Evolutionary conservation across 2,888 invertebrate genomes (phyloP), one percentile per base, ranked within the genome.

Genomic region (Caradrina kadenii): DNA sequence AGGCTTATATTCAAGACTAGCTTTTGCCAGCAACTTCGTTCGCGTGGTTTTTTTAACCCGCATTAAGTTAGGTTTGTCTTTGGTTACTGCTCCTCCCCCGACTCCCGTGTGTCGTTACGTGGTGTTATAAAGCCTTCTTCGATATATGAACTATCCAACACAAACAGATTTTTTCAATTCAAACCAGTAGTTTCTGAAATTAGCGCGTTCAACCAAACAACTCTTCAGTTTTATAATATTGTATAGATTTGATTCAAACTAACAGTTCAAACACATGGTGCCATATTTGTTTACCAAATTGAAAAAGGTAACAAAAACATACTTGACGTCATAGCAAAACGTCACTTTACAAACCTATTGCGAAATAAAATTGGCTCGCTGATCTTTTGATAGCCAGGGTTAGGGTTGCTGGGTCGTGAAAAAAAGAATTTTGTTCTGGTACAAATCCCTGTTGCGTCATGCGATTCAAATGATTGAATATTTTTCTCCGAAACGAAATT

Each of bases 361-460:
- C 22, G 13, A 22, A 10, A 65, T 35, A 35, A 50, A 50, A 65
- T 65, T 56, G 54, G 5, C 10, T 22, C 35, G 22, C 17, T 49
- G 73, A 70, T 50, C 64, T 55, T 55, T 55, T 42, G 54, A 42
- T 55, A 42, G 49, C 42, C 49, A 17, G 65, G 74, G 35, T 50
- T 45, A 31, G 8, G 31, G 17, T 3, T 55, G 48, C 13, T 42
- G 31, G 64, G 49, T 64, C 54, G 35, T 11, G 45, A 19, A 56
- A 64, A 50, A 69, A 48, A 64, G 22, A 52, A 21, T 19, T 64
- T 55, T 45, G 55, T 42, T 50, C 35, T 15, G 22, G 19, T 15
- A 73, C 42, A 73, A 50, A 70, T 64, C 73, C 49, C 49, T 50
- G 3, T 73, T 73, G 49, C 31, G 55, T 49, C 49, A 31, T 35